Percentiles rank a stretch among this genome's conserved stretches.
Conservation (phyloP, 2,113 vertebrate genomes). For the Pteruthius melanotis region DNA sequence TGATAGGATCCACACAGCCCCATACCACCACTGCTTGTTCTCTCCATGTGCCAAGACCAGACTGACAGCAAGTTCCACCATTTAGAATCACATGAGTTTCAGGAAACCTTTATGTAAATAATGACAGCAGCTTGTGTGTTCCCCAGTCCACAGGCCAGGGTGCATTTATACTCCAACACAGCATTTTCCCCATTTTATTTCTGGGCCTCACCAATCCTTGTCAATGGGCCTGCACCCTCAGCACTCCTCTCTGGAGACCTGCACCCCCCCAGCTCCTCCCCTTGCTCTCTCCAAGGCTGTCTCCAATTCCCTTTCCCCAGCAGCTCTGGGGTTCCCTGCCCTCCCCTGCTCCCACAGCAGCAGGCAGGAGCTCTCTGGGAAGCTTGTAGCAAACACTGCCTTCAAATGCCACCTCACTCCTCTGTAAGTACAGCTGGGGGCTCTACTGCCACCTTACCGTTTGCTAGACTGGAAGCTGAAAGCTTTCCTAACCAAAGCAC, state of each 20-base stretch:
- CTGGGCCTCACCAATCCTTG: neutral
- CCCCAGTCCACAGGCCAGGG: rapidly evolving
- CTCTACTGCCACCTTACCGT: rapidly evolving
- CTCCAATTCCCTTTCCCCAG: neutral
- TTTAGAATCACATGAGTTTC: rapidly evolving
- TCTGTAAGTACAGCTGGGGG: rapidly evolving
- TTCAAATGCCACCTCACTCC: neutral
- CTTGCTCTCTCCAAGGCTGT: too few species aligned
- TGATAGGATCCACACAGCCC: neutral
- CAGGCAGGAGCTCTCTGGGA: neutral
- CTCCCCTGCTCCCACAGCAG: too few species aligned
- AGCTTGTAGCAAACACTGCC: rapidly evolving
- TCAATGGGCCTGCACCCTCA: neutral
- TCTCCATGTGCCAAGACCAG: neutral
- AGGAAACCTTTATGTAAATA: neutral
- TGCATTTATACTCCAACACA: rapidly evolving
- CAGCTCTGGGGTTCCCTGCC: neutral
- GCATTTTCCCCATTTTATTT: neutral
- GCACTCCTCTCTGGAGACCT: neutral
- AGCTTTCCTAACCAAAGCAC: neutral
- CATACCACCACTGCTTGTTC: rapidly evolving
- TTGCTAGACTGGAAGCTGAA: neutral
- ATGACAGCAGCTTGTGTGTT: rapidly evolving
- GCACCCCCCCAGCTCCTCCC: neutral
- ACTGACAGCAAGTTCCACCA: neutral